Evolutionary conservation across 1,140 invertebrate genomes (phyloP).

Genomic region (Cydia strobilella): DNA sequence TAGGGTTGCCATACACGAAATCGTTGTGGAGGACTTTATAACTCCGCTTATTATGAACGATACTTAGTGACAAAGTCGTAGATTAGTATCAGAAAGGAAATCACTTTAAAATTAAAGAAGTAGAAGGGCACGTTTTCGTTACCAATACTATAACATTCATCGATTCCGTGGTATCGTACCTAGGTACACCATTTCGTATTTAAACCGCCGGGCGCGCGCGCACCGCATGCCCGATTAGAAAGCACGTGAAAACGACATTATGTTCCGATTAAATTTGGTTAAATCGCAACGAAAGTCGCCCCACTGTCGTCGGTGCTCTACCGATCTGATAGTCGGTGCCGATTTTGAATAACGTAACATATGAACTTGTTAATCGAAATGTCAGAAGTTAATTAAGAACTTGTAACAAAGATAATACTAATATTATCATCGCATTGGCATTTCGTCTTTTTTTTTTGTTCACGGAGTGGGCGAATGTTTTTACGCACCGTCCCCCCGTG

Average conservation of each 20-base stretch:
- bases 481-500: too few species aligned
- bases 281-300: constrained; percentile 60
- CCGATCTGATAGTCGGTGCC: neutral
- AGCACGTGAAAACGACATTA: constrained; percentile 66
- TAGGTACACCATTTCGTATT: neutral
- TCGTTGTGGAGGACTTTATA: too few species aligned
- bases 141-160: neutral
- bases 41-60: too few species aligned
- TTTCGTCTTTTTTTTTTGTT: too few species aligned
- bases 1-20: too few species aligned
- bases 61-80: too few species aligned
- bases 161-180: neutral
- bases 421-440: too few species aligned
- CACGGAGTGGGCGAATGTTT: too few species aligned
- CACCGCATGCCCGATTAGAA: constrained; percentile 50
- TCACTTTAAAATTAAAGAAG: too few species aligned
- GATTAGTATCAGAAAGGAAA: too few species aligned
- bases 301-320: neutral
- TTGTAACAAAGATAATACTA: too few species aligned
- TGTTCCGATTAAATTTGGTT: constrained; percentile 66
- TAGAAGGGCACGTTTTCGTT: too few species aligned
- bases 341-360: constrained; percentile 1
- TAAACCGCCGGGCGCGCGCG: neutral
- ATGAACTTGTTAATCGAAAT: neutral
- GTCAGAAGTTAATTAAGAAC: neutral